Evolutionary conservation across 2,113 vertebrate species (phyloP).

Genomic region (Eolophus roseicapilla): DNA sequence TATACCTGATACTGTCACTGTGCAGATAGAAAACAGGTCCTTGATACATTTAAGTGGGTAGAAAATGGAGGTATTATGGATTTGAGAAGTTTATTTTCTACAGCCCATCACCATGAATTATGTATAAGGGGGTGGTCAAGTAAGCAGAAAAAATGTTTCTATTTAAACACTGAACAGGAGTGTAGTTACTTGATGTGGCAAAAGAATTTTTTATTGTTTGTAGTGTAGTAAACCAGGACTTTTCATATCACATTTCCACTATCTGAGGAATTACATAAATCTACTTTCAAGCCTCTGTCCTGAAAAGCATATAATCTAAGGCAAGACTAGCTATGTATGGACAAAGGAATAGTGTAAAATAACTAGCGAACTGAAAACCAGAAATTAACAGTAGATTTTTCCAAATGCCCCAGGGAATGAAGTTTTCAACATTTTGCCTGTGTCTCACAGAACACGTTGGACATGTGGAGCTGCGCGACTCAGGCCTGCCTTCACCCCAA

Average conservation of each 20-base stretch:
- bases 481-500: background rate
- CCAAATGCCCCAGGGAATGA: background rate
- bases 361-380: background rate
- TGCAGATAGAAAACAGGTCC: background rate
- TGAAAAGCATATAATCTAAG: background rate
- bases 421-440: background rate
- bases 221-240: background rate
- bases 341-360: background rate
- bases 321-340: background rate
- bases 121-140: background rate
- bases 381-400: background rate
- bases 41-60: background rate
- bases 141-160: background rate
- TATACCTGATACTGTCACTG: background rate
- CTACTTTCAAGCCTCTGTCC: background rate
- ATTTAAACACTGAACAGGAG: background rate
- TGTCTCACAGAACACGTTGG: background rate
- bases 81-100: background rate
- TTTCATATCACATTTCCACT: background rate
- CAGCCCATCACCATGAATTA: background rate
- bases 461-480: background rate
- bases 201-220: background rate
- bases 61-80: background rate
- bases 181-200: background rate
- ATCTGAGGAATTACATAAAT: background rate